phyloP scores from a whole-genome alignment of 2,888 invertebrate genomes.

The Hirtodrosophila cameraria region DNA sequence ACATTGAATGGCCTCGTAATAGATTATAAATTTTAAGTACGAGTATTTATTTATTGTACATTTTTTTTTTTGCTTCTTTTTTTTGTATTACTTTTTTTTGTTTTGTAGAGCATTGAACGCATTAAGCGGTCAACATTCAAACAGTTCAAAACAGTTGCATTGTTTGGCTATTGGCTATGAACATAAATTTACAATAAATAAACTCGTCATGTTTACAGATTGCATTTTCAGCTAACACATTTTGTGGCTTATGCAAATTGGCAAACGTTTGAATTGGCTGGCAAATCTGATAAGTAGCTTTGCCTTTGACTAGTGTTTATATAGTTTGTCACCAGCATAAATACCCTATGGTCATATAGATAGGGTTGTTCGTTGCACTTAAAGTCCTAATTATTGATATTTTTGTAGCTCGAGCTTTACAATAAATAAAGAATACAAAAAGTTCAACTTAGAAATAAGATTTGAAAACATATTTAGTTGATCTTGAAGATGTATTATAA shows the following conservation, averaged over 20 bases:
- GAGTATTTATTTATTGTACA: slow-evolving; percentile 27
- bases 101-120: slow-evolving; percentile 26
- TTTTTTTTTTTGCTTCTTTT: slow-evolving; percentile 35
- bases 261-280: slow-evolving; percentile 32
- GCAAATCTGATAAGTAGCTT: slow-evolving; percentile 38
- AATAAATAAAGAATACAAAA: too few relatives aligned
- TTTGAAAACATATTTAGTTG: too few relatives aligned
- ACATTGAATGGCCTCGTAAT: slow-evolving; percentile 26
- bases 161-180: slow-evolving; percentile 9
- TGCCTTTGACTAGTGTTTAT: neutral
- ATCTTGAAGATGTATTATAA: too few relatives aligned
- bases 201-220: slow-evolving; percentile 23
- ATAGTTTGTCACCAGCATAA: slow-evolving; percentile 10
- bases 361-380: too few relatives aligned
- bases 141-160: slow-evolving; percentile 24
- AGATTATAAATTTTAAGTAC: slow-evolving; percentile 18
- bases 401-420: too few relatives aligned
- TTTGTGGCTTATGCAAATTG: slow-evolving; percentile 49
- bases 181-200: slow-evolving; percentile 32
- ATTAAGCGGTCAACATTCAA: slow-evolving; percentile 16
- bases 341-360: neutral
- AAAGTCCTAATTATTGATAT: too few relatives aligned
- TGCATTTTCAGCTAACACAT: slow-evolving; percentile 29
- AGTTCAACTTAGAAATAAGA: too few relatives aligned
- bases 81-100: slow-evolving; percentile 35